A percentile compares a stretch with the other conserved stretches of the same genome.
These are phyloP conservation scores for Drosophila pseudoananassae DNA, from an alignment of 1,140 invertebrate species.

Conservation along the genomic window DNA sequence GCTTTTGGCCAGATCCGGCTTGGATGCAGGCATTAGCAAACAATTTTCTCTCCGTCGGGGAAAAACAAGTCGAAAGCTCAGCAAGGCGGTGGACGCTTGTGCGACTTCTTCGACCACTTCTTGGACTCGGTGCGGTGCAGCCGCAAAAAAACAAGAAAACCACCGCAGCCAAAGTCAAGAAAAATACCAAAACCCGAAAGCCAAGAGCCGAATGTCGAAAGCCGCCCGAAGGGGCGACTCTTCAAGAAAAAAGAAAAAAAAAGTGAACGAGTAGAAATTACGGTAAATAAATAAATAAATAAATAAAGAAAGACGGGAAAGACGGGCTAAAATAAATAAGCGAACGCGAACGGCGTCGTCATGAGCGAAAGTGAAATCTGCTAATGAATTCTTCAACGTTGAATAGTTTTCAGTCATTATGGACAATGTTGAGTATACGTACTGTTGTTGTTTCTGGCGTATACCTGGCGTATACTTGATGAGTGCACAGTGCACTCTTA, in stretches of 20 bases:
- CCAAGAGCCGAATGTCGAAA: conserved; percentile 23
- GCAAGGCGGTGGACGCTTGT: conserved; percentile 46
- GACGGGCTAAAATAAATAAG: conserved; percentile 58
- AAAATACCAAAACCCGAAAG: conserved; percentile 22
- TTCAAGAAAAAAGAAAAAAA: conserved; percentile 20
- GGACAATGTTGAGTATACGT: conserved; percentile 31
- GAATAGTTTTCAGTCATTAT: conserved; percentile 84
- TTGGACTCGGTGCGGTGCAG: conserved; percentile 37
- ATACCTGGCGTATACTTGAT: conserved; percentile 68
- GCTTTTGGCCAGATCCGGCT: conserved; percentile 69
- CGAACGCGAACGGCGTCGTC: conserved; percentile 64
- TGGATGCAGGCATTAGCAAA: conserved; percentile 29
- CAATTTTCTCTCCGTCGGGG: conserved; percentile 56
- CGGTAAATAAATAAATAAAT: conserved; percentile 73
- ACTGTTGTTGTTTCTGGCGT: conserved; percentile 19
- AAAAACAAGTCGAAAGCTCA: conserved; percentile 33
- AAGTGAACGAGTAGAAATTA: conserved; percentile 81
- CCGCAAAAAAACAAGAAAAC: conserved; percentile 45
- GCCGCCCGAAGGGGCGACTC: conserved; percentile 29
- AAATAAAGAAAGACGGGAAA: conserved; percentile 54
- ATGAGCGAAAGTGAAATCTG: conserved; percentile 84
- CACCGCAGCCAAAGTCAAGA: conserved; percentile 48
- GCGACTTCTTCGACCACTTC: conserved; percentile 64
- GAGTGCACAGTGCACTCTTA: conserved; percentile 13
- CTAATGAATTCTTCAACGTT: conserved; percentile 84